Percentiles rank a stretch among this genome's conserved stretches.
Conservation (phyloP, 2,888 invertebrate species). For the Tetanocera ferruginea region DNA sequence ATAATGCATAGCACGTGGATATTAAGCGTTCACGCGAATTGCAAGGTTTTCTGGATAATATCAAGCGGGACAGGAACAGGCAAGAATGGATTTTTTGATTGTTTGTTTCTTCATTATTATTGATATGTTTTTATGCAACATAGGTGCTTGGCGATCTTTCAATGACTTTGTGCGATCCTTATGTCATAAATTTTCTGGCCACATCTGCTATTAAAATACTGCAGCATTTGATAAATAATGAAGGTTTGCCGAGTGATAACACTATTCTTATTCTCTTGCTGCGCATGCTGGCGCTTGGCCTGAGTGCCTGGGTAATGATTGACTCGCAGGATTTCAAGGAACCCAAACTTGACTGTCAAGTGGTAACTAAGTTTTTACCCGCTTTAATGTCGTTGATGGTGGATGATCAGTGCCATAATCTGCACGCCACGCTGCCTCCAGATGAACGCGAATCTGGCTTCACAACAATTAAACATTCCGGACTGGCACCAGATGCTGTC, state of each 20-base stretch:
- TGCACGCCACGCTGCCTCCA: conserved; percentile 89
- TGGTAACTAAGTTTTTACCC: conserved; percentile 94
- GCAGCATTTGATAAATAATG: conserved; percentile 89
- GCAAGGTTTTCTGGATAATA: conserved; percentile 93
- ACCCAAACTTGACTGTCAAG: conserved; percentile 92
- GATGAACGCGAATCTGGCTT: conserved; percentile 95
- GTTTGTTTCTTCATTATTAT: not conserved
- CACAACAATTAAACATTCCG: conserved; percentile 93
- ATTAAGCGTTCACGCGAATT: conserved; percentile 94
- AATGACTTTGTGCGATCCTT: conserved; percentile 97
- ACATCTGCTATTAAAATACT: conserved; percentile 93
- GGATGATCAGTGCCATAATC: conserved; percentile 85
- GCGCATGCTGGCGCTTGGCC: conserved; percentile 91
- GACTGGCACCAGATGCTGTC: conserved; percentile 93
- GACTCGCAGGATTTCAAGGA: conserved; percentile 96
- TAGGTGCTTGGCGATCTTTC: conserved; percentile 88
- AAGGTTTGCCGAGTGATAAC: conserved; percentile 91
- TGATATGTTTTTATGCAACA: not conserved
- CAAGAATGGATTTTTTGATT: not conserved
- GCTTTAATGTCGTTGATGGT: conserved; percentile 95
- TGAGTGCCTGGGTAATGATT: conserved; percentile 98
- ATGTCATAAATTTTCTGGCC: conserved; percentile 95
- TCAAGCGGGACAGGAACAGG: conserved; percentile 89
- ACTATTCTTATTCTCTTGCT: conserved; percentile 88
- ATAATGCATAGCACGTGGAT: too few species aligned